A percentile compares a stretch with the other conserved stretches of the same genome.
Conservation (phyloP, 2,888 invertebrate genomes). For the Mycalesis mineus region DNA sequence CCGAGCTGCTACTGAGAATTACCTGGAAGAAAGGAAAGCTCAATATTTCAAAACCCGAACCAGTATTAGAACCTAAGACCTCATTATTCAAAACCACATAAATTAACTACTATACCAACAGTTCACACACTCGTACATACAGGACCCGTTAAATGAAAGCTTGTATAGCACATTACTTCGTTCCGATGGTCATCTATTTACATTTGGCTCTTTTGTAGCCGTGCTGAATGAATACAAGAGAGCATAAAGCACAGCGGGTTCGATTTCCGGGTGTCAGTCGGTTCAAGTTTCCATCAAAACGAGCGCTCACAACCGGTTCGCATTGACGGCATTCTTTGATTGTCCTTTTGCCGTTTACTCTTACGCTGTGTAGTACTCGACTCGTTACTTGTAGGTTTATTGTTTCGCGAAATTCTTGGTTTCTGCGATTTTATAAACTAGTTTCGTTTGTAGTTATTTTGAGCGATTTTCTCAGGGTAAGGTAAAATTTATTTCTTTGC, state of each 20-base stretch:
- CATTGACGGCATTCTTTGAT: conserved; percentile 26
- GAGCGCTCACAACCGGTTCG: conserved; percentile 19
- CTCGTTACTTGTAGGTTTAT: background rate
- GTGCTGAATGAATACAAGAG: background rate
- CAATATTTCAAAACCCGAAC: too few relatives aligned
- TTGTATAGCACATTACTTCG: background rate
- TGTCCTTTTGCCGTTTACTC: conserved; percentile 23
- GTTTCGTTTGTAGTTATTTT: too few relatives aligned
- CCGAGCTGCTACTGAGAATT: too few relatives aligned
- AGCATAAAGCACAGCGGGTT: conserved; percentile 3
- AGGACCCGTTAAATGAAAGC: too few relatives aligned
- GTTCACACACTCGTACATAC: too few relatives aligned
- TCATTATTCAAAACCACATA: too few relatives aligned
- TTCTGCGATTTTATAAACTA: background rate
- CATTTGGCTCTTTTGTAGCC: background rate
- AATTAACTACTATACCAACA: too few relatives aligned
- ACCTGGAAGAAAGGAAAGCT: too few relatives aligned
- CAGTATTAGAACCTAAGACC: too few relatives aligned
- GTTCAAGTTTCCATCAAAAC: conserved; percentile 19
- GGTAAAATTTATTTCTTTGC: too few relatives aligned
- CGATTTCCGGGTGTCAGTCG: conserved; percentile 9
- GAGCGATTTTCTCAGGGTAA: too few relatives aligned
- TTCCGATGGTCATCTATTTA: background rate
- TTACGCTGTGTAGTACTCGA: background rate
- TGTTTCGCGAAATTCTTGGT: background rate